These are phyloP conservation scores for Triplophysa rosa DNA, from an alignment of 2,113 vertebrate genomes.

Conservation along the genomic window DNA sequence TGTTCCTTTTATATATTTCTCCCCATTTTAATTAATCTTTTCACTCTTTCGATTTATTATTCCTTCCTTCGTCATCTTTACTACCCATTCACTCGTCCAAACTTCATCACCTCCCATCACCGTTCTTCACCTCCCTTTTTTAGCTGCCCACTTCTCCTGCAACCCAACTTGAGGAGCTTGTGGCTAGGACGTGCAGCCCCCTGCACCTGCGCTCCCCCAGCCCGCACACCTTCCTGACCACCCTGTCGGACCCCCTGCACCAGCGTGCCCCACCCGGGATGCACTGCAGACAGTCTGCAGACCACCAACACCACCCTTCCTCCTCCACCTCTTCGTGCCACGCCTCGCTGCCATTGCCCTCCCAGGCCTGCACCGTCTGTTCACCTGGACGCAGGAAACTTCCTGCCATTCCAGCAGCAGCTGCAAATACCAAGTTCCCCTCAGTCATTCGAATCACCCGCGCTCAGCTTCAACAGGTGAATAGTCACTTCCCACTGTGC, in stretches of 20 bases:
- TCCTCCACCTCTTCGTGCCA: slow-evolving; percentile 73
- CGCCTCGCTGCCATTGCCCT: slow-evolving; percentile 72
- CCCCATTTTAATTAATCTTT: slow-evolving; percentile 20
- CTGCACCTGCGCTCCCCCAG: slow-evolving; percentile 81
- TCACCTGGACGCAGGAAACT: slow-evolving; percentile 83
- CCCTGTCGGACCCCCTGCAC: slow-evolving; percentile 79
- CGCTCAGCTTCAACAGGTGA: slow-evolving; percentile 92
- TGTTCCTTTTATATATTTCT: neutral
- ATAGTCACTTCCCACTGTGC: slow-evolving; percentile 53
- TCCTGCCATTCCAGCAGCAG: slow-evolving; percentile 82
- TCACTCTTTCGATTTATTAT: slow-evolving; percentile 26
- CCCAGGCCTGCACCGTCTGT: slow-evolving; percentile 64
- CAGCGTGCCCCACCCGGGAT: slow-evolving; percentile 75
- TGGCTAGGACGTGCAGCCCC: slow-evolving; percentile 79
- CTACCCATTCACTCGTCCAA: slow-evolving; percentile 44
- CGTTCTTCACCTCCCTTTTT: slow-evolving; percentile 63
- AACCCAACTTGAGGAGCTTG: slow-evolving; percentile 80
- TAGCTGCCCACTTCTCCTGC: slow-evolving; percentile 88
- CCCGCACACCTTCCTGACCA: slow-evolving; percentile 81
- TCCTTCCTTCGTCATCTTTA: neutral
- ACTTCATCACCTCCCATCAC: slow-evolving; percentile 31
- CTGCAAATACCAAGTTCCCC: slow-evolving; percentile 82
- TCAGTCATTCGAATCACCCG: slow-evolving; percentile 91
- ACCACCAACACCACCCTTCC: slow-evolving; percentile 61
- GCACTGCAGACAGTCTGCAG: slow-evolving; percentile 83